A percentile compares a stretch with the other conserved stretches of the same genome.
phyloP scores from a whole-genome alignment of 1,140 invertebrate genomes.

The Drosophila seguyi region DNA sequence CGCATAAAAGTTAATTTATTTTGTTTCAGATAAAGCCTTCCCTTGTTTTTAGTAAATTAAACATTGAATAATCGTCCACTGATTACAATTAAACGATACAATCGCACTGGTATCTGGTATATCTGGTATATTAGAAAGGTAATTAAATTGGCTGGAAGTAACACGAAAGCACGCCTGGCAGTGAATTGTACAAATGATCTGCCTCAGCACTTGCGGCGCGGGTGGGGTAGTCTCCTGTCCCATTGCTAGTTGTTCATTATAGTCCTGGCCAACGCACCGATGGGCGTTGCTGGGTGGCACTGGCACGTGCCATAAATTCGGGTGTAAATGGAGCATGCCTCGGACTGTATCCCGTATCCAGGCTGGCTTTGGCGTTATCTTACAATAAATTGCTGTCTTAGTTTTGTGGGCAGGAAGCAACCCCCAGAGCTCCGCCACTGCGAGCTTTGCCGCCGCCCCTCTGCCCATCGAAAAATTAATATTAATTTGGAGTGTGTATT shows the following conservation, averaged over 20 bases:
- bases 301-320: conserved; percentile 75
- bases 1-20: background rate
- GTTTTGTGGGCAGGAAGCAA: conserved; percentile 49
- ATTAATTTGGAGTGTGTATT: conserved; percentile 77
- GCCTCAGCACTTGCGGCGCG: background rate
- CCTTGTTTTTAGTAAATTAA: background rate
- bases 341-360: conserved; percentile 59
- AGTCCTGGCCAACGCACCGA: conserved; percentile 53
- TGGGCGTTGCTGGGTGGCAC: conserved; percentile 22
- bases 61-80: too few relatives aligned
- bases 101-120: too few relatives aligned
- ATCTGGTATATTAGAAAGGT: conserved; percentile 3
- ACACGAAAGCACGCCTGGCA: conserved; percentile 29
- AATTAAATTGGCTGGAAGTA: conserved; percentile 51
- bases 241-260: conserved; percentile 47
- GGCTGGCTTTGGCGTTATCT: conserved; percentile 62
- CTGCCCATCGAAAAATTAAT: conserved; percentile 55
- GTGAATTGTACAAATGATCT: conserved; percentile 9
- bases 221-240: background rate
- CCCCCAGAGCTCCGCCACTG: conserved; percentile 1
- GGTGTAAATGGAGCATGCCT: conserved; percentile 71
- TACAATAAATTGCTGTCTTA: conserved; percentile 76
- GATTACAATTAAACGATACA: background rate
- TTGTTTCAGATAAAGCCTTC: background rate
- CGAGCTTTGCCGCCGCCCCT: background rate